These are phyloP conservation scores for Perca schrenkii DNA, from an alignment of 2,113 vertebrate species.

Conservation along the genomic window DNA sequence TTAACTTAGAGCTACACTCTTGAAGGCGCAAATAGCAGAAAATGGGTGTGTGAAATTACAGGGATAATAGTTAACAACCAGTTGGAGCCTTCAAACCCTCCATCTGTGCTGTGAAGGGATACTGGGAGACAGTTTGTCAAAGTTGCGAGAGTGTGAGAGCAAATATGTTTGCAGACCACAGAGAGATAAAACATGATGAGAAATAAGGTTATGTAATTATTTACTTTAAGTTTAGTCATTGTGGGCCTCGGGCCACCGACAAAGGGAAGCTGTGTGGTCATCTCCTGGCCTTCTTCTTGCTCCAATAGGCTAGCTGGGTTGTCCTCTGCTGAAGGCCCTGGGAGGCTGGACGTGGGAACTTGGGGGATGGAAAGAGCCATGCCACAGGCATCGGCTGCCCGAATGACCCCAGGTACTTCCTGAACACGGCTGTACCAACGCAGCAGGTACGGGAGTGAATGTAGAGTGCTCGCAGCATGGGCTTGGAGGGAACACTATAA, in stretches of 20 bases:
- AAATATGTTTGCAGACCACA: constrained; percentile 24
- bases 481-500: constrained; percentile 85
- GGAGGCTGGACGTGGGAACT: constrained; percentile 32
- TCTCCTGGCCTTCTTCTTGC: constrained; percentile 69
- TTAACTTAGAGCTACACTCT: constrained; percentile 44
- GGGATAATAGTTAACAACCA: constrained; percentile 68
- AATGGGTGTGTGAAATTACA: constrained; percentile 63
- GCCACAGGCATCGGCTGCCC: constrained; percentile 87
- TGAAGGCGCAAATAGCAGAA: constrained; percentile 52
- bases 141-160: constrained; percentile 13
- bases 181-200: constrained; percentile 12
- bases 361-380: constrained; percentile 82
- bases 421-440: constrained; percentile 91
- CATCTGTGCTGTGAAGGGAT: constrained; percentile 32
- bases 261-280: constrained; percentile 82
- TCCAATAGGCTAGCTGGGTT: constrained; percentile 28
- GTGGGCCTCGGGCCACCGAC: constrained; percentile 95
- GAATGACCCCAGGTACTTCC: constrained; percentile 89
- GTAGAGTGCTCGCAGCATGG: constrained; percentile 70
- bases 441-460: constrained; percentile 87
- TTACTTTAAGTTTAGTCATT: constrained; percentile 95
- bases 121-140: background rate
- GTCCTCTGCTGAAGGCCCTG: constrained; percentile 9
- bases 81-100: constrained; percentile 53
- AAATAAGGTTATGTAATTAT: constrained; percentile 48